phyloP scores from a whole-genome alignment of 2,888 invertebrate genomes.

The Pantelozetes paolii region DNA sequence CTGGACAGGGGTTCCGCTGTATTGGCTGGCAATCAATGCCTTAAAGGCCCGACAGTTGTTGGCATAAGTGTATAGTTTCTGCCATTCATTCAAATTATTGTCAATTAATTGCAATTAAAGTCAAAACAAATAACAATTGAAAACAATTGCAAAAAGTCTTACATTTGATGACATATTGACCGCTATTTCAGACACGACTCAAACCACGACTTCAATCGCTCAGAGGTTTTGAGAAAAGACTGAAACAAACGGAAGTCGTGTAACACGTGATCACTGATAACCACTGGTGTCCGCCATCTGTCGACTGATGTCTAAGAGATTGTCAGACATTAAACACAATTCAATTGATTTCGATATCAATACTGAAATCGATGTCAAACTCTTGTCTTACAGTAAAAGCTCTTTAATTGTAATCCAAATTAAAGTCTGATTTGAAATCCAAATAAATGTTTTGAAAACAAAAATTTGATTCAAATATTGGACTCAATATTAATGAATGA shows the following conservation, averaged over 20 bases:
- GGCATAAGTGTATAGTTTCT: conserved; percentile 97
- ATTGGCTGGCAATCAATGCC: conserved; percentile 94
- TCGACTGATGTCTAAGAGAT: not conserved
- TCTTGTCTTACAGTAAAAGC: not conserved
- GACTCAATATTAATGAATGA: not conserved
- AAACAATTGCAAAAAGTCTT: not conserved
- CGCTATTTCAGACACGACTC: conserved; percentile 19
- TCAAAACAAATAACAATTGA: conserved; percentile 9
- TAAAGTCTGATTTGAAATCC: too few species aligned
- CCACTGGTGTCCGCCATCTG: not conserved
- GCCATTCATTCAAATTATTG: conserved; percentile 52
- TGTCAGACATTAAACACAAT: not conserved
- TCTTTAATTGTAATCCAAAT: not conserved
- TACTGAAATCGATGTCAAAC: not conserved
- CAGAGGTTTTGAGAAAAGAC: conserved; percentile 12
- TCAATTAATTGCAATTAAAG: not conserved
- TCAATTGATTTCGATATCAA: not conserved
- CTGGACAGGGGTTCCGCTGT: conserved; percentile 81
- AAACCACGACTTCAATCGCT: conserved; percentile 4
- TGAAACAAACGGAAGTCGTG: conserved; percentile 19
- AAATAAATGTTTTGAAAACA: too few species aligned
- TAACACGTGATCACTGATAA: conserved; percentile 12
- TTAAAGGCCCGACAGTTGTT: conserved; percentile 98
- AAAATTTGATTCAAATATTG: too few species aligned
- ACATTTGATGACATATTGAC: conserved; percentile 31